Conservation (phyloP, 2,113 vertebrate genomes). For the Aptenodytes patagonicus region DNA sequence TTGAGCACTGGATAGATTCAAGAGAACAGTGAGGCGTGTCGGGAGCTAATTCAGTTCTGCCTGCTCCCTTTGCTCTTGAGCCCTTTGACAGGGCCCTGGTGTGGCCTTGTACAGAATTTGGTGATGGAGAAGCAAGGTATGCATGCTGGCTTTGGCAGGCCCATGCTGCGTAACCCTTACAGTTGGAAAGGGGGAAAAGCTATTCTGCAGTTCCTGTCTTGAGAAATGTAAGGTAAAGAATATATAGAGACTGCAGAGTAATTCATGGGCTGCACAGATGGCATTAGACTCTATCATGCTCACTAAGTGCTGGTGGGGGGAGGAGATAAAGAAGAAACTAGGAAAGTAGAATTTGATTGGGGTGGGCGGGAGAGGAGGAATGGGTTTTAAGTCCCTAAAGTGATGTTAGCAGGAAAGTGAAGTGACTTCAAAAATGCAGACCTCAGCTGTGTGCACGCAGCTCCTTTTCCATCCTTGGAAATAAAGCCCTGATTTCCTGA, state of each 20-base stretch:
- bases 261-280: not conserved
- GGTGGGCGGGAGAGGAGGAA: not conserved
- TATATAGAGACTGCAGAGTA: not conserved
- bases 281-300: not conserved
- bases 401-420: not conserved
- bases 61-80: not conserved
- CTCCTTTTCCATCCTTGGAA: not conserved
- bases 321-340: not conserved
- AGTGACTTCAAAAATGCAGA: not conserved
- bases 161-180: not conserved
- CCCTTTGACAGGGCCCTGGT: fast-evolving
- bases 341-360: not conserved
- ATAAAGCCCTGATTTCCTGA: not conserved
- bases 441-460: not conserved
- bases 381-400: not conserved
- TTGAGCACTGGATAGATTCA: not conserved
- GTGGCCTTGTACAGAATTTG: not conserved
- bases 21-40: not conserved
- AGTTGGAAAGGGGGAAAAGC: not conserved
- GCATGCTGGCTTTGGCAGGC: fast-evolving
- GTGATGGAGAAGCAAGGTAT: not conserved
- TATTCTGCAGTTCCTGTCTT: not conserved
- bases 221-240: not conserved
- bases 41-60: not conserved
- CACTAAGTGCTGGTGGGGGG: not conserved